A percentile compares a stretch with the other conserved stretches of the same genome.
Conservation (phyloP, 64 coral and sea anemone genomes). For the Actinia equina region DNA sequence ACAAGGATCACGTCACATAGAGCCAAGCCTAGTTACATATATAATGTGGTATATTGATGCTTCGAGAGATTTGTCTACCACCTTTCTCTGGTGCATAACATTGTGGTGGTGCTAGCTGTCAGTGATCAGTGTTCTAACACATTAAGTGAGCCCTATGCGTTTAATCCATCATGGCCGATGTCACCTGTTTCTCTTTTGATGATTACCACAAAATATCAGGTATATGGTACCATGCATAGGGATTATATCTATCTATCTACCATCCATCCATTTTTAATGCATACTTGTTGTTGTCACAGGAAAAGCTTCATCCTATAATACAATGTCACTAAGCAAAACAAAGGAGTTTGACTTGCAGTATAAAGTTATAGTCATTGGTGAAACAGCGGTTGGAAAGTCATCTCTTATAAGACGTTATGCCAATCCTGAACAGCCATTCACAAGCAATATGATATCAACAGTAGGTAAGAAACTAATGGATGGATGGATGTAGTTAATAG, state of each 20-base stretch:
- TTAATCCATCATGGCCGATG: too few species aligned
- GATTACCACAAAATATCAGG: background rate
- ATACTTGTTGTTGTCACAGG: background rate
- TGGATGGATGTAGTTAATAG: too few species aligned
- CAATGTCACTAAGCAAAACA: constrained; percentile 27
- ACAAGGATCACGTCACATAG: too few species aligned
- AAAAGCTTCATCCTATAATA: background rate
- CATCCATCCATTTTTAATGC: too few species aligned
- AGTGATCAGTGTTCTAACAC: too few species aligned
- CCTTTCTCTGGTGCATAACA: too few species aligned
- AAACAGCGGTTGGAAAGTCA: constrained; percentile 87
- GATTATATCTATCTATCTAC: too few species aligned
- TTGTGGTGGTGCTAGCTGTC: too few species aligned
- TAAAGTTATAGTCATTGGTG: constrained; percentile 90
- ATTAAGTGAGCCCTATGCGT: too few species aligned
- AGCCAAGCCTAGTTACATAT: too few species aligned
- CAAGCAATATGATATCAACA: constrained; percentile 57
- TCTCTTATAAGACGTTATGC: constrained; percentile 81
- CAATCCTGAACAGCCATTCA: constrained; percentile 66
- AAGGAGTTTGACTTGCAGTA: constrained; percentile 84
- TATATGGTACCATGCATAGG: background rate
- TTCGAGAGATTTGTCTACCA: too few species aligned
- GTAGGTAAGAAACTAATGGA: constrained; percentile 51
- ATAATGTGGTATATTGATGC: too few species aligned
- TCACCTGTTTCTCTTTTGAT: background rate